Conservation (phyloP, 2,888 invertebrate genomes). For the Pinctada fucata region DNA sequence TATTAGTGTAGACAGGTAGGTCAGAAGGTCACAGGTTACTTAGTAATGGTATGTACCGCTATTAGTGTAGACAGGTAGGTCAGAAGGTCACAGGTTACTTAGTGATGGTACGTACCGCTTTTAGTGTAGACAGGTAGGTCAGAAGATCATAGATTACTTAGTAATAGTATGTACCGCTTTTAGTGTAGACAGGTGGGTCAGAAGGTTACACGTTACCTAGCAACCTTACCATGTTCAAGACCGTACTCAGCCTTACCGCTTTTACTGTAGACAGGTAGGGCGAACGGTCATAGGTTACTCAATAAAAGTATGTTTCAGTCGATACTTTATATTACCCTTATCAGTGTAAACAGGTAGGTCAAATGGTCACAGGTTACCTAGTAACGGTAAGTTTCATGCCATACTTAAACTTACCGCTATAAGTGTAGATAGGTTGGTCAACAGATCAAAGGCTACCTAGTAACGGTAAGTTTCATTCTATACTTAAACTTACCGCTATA, state of each 20-base stretch:
- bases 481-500: constrained; percentile 79
- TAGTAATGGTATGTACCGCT: constrained; percentile 78
- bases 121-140: constrained; percentile 76
- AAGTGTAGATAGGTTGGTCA: constrained; percentile 78
- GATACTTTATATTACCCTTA: constrained; percentile 79
- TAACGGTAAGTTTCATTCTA: constrained; percentile 64
- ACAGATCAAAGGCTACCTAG: no score
- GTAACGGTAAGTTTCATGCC: constrained; percentile 55
- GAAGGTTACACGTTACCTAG: no score
- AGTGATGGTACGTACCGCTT: no score
- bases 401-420: constrained; percentile 79
- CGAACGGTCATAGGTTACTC: no score
- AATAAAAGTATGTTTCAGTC: constrained; percentile 62
- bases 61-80: constrained; percentile 79
- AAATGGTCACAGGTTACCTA: no score
- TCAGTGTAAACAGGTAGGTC: constrained; percentile 78
- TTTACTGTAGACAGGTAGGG: constrained; percentile 79
- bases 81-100: no score
- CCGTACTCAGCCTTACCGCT: constrained; percentile 79
- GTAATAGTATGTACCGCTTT: constrained; percentile 44
- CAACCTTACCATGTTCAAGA: no score
- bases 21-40: neutral
- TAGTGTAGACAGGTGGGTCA: constrained; percentile 78
- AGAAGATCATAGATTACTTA: no score
- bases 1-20: constrained; percentile 79